Evolutionary conservation across 1,140 invertebrate genomes (phyloP).

Genomic region (Matsumurasca onukii): DNA sequence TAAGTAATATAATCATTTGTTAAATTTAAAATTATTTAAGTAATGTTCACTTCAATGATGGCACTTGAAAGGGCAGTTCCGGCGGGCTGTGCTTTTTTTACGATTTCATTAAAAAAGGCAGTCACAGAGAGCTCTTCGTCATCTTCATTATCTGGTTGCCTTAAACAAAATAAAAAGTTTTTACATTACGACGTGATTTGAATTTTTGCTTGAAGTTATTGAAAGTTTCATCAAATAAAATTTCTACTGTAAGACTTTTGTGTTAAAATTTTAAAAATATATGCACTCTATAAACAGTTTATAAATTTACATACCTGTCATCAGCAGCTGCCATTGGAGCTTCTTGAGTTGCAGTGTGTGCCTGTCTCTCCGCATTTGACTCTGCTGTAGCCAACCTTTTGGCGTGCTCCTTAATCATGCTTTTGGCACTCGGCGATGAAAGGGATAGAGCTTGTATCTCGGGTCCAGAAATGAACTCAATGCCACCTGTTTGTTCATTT

Average conservation of each 20-base stretch:
- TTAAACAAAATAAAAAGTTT: neutral
- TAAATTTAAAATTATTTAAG: no score
- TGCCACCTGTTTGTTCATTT: slow-evolving; percentile 44
- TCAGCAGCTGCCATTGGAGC: neutral
- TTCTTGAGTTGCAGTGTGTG: neutral
- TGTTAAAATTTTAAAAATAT: neutral
- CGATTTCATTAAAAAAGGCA: neutral
- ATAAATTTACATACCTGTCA: neutral
- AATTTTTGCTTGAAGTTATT: neutral
- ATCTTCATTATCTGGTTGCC: neutral
- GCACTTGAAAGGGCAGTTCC: neutral
- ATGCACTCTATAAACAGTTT: neutral
- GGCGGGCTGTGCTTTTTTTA: neutral
- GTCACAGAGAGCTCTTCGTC: neutral
- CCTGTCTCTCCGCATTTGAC: neutral
- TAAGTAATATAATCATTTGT: no score
- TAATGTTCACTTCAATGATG: neutral
- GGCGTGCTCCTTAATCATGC: neutral
- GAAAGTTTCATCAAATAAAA: neutral
- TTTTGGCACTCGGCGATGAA: no score
- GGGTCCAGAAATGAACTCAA: no score
- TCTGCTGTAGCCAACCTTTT: neutral
- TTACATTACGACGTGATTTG: neutral
- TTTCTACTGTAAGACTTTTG: neutral
- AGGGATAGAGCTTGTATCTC: slow-evolving; percentile 1